Percentiles rank a stretch among this genome's conserved stretches.
These are phyloP conservation scores for Aplocera efformata DNA, from an alignment of 2,888 invertebrate species.

Conservation along the genomic window DNA sequence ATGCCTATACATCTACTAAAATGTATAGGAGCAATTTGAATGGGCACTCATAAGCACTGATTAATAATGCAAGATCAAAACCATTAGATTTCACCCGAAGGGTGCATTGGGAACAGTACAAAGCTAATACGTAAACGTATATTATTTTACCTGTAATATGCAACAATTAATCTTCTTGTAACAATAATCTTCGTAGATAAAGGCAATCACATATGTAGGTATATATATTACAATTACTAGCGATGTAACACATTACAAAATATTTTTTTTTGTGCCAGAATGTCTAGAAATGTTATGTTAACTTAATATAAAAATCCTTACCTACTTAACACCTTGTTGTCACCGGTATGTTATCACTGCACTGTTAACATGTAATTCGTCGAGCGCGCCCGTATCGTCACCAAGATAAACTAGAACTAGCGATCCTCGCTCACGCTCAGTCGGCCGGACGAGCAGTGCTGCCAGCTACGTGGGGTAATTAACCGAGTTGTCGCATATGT, in stretches of 20 bases:
- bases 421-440: slow-evolving; percentile 24
- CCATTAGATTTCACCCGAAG: too few relatives aligned
- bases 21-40: too few relatives aligned
- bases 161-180: slow-evolving; percentile 10
- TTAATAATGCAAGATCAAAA: too few relatives aligned
- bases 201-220: too few relatives aligned
- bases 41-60: too few relatives aligned
- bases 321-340: slow-evolving; percentile 42
- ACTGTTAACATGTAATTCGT: slow-evolving; percentile 45
- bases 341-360: slow-evolving; percentile 59
- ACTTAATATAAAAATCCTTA: not conserved
- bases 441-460: slow-evolving; percentile 42
- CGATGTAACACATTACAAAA: too few relatives aligned
- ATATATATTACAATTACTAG: too few relatives aligned
- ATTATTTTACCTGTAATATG: not conserved
- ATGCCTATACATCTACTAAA: too few relatives aligned
- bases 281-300: too few relatives aligned
- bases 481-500: slow-evolving; percentile 18
- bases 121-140: too few relatives aligned
- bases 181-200: slow-evolving; percentile 6
- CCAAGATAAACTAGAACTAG: slow-evolving; percentile 44
- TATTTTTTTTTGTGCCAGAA: too few relatives aligned
- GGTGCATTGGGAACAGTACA: too few relatives aligned
- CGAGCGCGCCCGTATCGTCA: slow-evolving; percentile 35
- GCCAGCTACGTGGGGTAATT: slow-evolving; percentile 32